phyloP scores from a whole-genome alignment of 92 coral and sea anemone species.

The Muricea muricata region DNA sequence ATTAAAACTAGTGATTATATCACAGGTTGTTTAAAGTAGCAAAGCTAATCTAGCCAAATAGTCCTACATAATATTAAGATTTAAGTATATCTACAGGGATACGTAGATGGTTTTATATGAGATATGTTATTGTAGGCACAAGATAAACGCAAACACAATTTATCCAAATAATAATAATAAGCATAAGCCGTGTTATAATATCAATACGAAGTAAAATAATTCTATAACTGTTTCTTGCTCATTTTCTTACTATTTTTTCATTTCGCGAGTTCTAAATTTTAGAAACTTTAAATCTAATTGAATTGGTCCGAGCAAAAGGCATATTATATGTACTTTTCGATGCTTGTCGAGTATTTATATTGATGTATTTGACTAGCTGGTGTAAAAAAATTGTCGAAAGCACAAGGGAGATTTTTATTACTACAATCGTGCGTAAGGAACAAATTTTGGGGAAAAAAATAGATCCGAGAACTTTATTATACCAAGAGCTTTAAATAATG shows the following conservation, averaged over 20 bases:
- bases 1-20: no score
- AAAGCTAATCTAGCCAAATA: slow-evolving; percentile 5
- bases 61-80: not conserved
- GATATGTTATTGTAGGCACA: no score
- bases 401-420: slow-evolving; percentile 34
- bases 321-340: slow-evolving; percentile 47
- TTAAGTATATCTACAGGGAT: not conserved
- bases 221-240: not conserved
- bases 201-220: not conserved
- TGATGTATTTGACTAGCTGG: slow-evolving; percentile 37
- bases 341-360: slow-evolving; percentile 63
- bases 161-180: no score
- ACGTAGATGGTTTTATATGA: not conserved
- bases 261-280: slow-evolving; percentile 43
- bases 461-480: slow-evolving; percentile 36
- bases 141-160: not conserved
- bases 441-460: slow-evolving; percentile 12
- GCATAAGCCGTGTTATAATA: not conserved
- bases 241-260: slow-evolving; percentile 13
- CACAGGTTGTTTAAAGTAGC: not conserved
- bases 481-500: slow-evolving; percentile 34
- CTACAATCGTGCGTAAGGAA: slow-evolving; percentile 45
- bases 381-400: slow-evolving; percentile 53
- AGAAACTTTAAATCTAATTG: slow-evolving; percentile 29
- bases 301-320: slow-evolving; percentile 55